A percentile compares a stretch with the other conserved stretches of the same genome.
phyloP scores from a whole-genome alignment of 2,113 vertebrate species.

The Sapayoa aenigma region DNA sequence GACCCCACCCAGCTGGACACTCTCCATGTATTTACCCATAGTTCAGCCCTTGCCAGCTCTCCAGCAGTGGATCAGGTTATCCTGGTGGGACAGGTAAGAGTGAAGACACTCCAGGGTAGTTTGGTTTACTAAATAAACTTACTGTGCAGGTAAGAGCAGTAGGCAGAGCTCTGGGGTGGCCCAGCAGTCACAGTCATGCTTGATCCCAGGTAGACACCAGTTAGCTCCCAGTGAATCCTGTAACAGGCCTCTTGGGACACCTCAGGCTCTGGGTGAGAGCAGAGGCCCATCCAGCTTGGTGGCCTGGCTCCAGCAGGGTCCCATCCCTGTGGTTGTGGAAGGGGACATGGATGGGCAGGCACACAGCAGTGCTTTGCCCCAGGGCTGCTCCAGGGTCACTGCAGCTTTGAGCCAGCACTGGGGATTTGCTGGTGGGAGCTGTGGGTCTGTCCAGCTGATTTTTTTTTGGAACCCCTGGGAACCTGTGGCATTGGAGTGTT shows the following conservation, averaged over 20 bases:
- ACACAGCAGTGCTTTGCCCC: not conserved
- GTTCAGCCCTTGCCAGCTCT: not conserved
- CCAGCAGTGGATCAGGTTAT: not conserved
- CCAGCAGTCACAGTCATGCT: not conserved
- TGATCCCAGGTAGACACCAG: not conserved
- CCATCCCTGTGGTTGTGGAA: not conserved
- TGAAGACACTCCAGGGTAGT: rapidly evolving
- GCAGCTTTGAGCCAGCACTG: not conserved
- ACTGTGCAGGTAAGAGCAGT: not conserved
- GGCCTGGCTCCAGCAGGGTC: not conserved
- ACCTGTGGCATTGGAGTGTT: not conserved
- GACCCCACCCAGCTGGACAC: not conserved
- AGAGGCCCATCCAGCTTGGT: not conserved
- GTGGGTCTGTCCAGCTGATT: not conserved
- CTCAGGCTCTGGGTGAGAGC: not conserved
- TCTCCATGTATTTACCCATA: not conserved
- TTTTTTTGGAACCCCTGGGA: not conserved
- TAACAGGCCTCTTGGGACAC: not conserved
- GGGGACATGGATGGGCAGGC: not conserved
- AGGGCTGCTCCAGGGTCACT: rapidly evolving
- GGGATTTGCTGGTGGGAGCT: not conserved
- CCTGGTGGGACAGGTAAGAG: not conserved
- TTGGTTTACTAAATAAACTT: not conserved
- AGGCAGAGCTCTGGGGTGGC: not conserved
- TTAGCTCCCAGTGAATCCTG: not conserved